Base-by-base conservation (phyloP, 2,113 vertebrate genomes). In the Falco punctatus region DNA sequence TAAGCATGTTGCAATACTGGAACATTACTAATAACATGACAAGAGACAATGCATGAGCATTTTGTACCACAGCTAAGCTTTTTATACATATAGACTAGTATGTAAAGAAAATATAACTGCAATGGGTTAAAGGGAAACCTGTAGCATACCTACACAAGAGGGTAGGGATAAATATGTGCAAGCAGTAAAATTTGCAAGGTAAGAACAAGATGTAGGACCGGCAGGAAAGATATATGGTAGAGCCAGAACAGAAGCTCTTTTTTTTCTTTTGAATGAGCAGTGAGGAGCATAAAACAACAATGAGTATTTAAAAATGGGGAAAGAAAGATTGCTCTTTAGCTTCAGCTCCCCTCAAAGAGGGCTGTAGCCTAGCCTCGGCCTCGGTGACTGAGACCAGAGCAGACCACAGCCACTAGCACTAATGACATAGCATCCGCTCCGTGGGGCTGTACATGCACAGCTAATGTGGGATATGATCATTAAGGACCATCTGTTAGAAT, bases 401-500 rank as follows among this genome's bases (percentile, higher is more conserved):
- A 3, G 59, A 51, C 20, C 78, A 55, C 22, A 24, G 46, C 18
- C 65, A 55, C 40, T 30, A 51, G 48, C 6, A 1, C 6, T 67
- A 38, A n/a, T 4, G 44, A 13, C 24, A 24, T 16, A 30, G 51
- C 32, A n/a, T 20, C 58, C 4, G 0, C 48, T 81, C 62, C 0
- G 2, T 18, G 10, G 51, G 30, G 16, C 67, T 35, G 26, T 24
- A 28, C 3, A 3, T 0, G 0, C 32, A n/a, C 48, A 22, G 52
- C 88, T 78, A 21, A 64, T 12, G 44, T 35, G 26, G 15, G 57
- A 58, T 52, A 40, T 13, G 33, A 48, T 84, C 28, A 0, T 74
- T 88, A 88, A 28, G 44, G 44, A 84, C 84, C 79, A 83, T 73
- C 78, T 91, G 73, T 54, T 58, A 64, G 55, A 74, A 69, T 64